phyloP scores from a whole-genome alignment of 2,888 invertebrate species.

The Lomographa bimaculata region DNA sequence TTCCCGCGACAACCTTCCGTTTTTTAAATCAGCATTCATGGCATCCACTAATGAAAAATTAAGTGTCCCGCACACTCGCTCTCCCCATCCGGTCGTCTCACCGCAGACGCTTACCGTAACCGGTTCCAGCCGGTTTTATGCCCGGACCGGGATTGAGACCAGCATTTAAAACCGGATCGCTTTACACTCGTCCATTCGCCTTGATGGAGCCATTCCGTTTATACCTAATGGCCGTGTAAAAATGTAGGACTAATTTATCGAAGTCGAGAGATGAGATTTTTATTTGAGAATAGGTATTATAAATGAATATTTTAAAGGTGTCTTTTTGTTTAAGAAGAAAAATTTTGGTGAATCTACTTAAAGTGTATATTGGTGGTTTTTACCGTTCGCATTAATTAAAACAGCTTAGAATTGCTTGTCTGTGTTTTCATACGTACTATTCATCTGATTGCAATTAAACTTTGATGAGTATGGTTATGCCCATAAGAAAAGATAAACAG shows the following conservation, averaged over 20 bases:
- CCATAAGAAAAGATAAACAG: too few species aligned
- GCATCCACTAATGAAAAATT: conserved; percentile 8
- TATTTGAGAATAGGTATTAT: conserved; percentile 5
- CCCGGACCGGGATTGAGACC: conserved; percentile 70
- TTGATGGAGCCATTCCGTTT: conserved; percentile 71
- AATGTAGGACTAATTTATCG: conserved; percentile 36
- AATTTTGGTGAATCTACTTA: not conserved
- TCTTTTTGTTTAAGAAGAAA: not conserved
- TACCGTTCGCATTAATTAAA: too few species aligned
- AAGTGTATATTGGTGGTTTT: too few species aligned
- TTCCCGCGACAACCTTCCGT: too few species aligned
- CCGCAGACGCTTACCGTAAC: conserved; percentile 44
- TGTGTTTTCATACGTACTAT: too few species aligned
- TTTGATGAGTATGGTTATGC: too few species aligned
- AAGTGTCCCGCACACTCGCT: conserved; percentile 6
- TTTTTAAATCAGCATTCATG: too few species aligned
- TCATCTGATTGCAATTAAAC: too few species aligned
- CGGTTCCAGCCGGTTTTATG: conserved; percentile 69
- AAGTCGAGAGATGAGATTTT: conserved; percentile 18
- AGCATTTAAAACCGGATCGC: conserved; percentile 64
- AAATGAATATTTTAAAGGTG: conserved; percentile 1
- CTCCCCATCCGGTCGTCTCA: conserved; percentile 29
- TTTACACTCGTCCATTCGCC: conserved; percentile 68
- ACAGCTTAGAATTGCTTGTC: too few species aligned
- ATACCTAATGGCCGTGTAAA: conserved; percentile 70